phyloP scores from a whole-genome alignment of 1,140 invertebrate species.

The Diorhabda carinulata region DNA sequence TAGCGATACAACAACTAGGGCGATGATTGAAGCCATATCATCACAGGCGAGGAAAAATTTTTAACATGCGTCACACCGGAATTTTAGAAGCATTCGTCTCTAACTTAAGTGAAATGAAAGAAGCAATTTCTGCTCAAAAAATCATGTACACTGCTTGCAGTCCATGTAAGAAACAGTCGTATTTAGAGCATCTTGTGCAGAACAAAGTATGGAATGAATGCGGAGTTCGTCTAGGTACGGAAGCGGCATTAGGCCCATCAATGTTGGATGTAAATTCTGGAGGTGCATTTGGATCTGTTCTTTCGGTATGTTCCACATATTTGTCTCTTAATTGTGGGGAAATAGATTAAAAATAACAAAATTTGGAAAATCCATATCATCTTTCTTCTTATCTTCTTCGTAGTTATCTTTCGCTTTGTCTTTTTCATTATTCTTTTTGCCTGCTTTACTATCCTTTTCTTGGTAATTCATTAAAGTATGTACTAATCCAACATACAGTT shows the following conservation, averaged over 20 bases:
- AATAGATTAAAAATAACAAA: constrained; percentile 81
- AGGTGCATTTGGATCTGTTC: constrained; percentile 77
- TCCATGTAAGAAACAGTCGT: constrained; percentile 93
- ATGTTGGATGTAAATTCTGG: constrained; percentile 96
- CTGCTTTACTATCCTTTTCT: constrained; percentile 62
- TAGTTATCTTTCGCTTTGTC: constrained; percentile 47
- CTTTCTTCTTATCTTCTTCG: constrained; percentile 42
- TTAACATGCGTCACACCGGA: no score
- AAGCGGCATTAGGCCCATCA: constrained; percentile 87
- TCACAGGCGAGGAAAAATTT: no score
- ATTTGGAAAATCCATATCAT: constrained; percentile 57
- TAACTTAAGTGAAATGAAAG: no score
- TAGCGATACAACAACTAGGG: no score
- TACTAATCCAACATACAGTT: constrained; percentile 90
- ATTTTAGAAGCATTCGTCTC: no score
- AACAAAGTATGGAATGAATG: constrained; percentile 97
- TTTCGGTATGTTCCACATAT: constrained; percentile 82
- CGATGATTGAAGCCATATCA: no score
- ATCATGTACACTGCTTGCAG: constrained; percentile 56
- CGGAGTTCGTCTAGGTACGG: constrained; percentile 88
- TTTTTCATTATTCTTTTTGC: constrained; percentile 43
- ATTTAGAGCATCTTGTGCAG: constrained; percentile 95
- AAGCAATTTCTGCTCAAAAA: no score
- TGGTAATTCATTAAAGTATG: constrained; percentile 75
- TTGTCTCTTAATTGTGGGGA: constrained; percentile 90